A percentile compares a stretch with the other conserved stretches of the same genome.
Conservation (phyloP, 2,888 invertebrate species). For the Myathropa florea region DNA sequence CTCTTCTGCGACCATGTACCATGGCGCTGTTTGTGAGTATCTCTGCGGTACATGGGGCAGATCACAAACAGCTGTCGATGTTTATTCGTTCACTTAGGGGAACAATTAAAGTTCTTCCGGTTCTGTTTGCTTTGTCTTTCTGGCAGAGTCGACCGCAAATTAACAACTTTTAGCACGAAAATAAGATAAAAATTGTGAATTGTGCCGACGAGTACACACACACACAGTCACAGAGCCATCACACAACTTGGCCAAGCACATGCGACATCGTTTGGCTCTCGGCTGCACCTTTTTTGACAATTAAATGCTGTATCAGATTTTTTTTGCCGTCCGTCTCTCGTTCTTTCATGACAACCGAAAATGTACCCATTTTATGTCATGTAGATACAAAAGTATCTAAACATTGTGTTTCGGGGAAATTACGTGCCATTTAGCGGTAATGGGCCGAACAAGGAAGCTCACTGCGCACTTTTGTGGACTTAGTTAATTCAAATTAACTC, state of each 20-base stretch:
- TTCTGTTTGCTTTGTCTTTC: not conserved
- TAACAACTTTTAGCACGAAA: not conserved
- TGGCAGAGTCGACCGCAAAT: not conserved
- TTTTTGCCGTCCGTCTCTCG: not conserved
- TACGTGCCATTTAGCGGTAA: not conserved
- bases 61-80: constrained; percentile 54
- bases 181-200: not conserved
- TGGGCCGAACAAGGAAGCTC: not conserved
- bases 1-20: constrained; percentile 35
- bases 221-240: not conserved
- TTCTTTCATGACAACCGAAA: not conserved
- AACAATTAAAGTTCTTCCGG: not conserved
- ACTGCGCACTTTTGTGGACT: not conserved
- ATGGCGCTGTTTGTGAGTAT: not conserved
- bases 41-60: not conserved
- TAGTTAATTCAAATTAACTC: not conserved
- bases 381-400: not conserved
- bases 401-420: not conserved
- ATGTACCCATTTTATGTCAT: not conserved
- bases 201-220: not conserved
- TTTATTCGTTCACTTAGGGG: constrained; percentile 22
- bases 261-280: not conserved
- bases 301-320: not conserved
- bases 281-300: constrained; percentile 13
- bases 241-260: not conserved